Conservation (phyloP, 2,888 invertebrate genomes). For the Gibbula magus region DNA sequence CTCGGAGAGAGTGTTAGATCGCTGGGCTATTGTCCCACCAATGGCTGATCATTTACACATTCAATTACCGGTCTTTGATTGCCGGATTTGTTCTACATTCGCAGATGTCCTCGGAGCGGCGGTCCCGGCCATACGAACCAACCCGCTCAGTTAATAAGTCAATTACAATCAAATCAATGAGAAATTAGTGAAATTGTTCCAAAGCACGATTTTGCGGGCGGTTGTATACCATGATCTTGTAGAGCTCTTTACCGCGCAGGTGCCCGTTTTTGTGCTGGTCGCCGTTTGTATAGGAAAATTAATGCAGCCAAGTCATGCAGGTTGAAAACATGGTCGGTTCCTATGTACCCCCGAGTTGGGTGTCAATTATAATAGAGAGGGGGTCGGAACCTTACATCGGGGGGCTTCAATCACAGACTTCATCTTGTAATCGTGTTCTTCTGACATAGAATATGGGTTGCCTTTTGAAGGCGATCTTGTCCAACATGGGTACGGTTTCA, state of each 20-base stretch:
- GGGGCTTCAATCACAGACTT: too few species aligned
- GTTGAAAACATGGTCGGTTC: not conserved
- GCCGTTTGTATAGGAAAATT: not conserved
- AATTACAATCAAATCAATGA: slow-evolving; percentile 14
- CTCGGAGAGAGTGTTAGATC: not conserved
- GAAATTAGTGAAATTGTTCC: slow-evolving; percentile 20
- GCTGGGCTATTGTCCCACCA: not conserved
- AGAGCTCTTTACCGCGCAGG: not conserved
- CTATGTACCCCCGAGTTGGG: not conserved
- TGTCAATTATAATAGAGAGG: too few species aligned
- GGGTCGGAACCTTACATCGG: too few species aligned
- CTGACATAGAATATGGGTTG: too few species aligned
- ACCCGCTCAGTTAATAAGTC: slow-evolving; percentile 9
- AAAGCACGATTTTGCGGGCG: slow-evolving; percentile 16
- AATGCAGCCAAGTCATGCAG: not conserved
- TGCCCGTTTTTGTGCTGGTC: not conserved
- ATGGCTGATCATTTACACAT: slow-evolving; percentile 16
- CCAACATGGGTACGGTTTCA: too few species aligned
- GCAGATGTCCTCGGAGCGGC: not conserved
- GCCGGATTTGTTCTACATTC: not conserved
- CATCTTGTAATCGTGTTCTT: too few species aligned
- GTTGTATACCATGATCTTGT: not conserved
- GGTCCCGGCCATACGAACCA: not conserved
- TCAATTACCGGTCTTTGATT: slow-evolving; percentile 11
- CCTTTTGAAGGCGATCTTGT: too few species aligned